A percentile compares a stretch with the other conserved stretches of the same genome.
These are phyloP conservation scores for Platyscelio sp. DNA, from an alignment of 2,888 invertebrate genomes.

Conservation along the genomic window DNA sequence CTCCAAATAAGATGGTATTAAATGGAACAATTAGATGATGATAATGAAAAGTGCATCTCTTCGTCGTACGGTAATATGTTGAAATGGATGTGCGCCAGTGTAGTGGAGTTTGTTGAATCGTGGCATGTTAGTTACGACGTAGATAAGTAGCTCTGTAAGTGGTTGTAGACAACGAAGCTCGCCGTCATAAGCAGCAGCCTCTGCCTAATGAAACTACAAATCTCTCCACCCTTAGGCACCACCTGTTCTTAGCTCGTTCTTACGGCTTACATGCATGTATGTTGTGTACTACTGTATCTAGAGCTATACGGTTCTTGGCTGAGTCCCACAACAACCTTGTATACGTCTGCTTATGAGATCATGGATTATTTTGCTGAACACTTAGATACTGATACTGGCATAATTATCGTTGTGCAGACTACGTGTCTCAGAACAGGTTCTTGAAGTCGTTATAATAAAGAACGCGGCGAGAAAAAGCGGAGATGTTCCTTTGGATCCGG, in stretches of 20 bases:
- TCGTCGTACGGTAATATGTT: constrained; percentile 55
- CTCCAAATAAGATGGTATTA: not conserved
- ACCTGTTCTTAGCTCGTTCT: constrained; percentile 81
- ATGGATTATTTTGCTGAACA: constrained; percentile 79
- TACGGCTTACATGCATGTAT: constrained; percentile 69
- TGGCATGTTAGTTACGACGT: constrained; percentile 71
- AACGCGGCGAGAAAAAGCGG: constrained; percentile 44
- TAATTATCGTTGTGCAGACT: constrained; percentile 58
- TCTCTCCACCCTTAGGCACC: constrained; percentile 84
- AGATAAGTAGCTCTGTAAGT: constrained; percentile 85
- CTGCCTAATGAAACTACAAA: constrained; percentile 85
- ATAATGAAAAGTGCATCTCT: constrained; percentile 40
- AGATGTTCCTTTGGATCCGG: constrained; percentile 54
- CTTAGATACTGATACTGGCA: constrained; percentile 67
- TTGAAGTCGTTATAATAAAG: constrained; percentile 60
- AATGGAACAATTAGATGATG: constrained; percentile 42
- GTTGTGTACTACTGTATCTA: constrained; percentile 65
- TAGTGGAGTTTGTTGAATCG: constrained; percentile 62
- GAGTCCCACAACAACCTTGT: constrained; percentile 78
- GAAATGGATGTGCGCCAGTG: constrained; percentile 31
- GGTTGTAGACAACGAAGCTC: constrained; percentile 83
- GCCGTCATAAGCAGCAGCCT: constrained; percentile 84
- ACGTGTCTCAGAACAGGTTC: constrained; percentile 62
- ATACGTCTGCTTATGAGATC: constrained; percentile 80
- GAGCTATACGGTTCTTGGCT: constrained; percentile 72